Conservation (phyloP, 1,140 invertebrate species). For the Eriocheir sinensis region DNA sequence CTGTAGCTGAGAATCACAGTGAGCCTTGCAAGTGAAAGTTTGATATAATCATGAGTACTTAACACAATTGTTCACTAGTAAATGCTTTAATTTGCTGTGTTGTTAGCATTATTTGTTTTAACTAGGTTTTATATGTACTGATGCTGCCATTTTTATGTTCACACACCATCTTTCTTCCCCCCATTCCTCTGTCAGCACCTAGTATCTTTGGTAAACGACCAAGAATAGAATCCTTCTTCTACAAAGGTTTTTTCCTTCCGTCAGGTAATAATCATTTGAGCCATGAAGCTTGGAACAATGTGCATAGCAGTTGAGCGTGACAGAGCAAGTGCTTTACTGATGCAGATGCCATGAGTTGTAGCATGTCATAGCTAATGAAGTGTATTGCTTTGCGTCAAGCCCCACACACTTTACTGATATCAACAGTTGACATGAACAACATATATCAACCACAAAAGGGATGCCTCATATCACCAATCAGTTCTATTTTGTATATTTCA, state of each 20-base stretch:
- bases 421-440: neutral
- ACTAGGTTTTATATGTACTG: conserved; percentile 30
- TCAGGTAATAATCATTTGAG: conserved; percentile 71
- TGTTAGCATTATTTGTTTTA: neutral
- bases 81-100: conserved; percentile 16
- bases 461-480: neutral
- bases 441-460: neutral
- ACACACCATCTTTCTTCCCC: conserved; percentile 57
- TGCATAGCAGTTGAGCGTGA: conserved; percentile 49
- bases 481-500: neutral
- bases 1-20: neutral
- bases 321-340: conserved; percentile 49
- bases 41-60: neutral
- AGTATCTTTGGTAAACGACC: conserved; percentile 76
- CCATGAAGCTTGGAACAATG: conserved; percentile 49
- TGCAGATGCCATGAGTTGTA: conserved; percentile 40
- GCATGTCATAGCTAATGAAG: conserved; percentile 27
- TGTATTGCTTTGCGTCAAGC: neutral
- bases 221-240: conserved; percentile 78
- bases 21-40: neutral
- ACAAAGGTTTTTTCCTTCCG: conserved; percentile 77
- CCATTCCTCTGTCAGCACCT: conserved; percentile 73
- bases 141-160: conserved; percentile 47
- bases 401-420: neutral
- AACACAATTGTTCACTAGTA: neutral